These are phyloP conservation scores for Endotricha flammealis DNA, from an alignment of 2,888 invertebrate genomes.

Conservation along the genomic window DNA sequence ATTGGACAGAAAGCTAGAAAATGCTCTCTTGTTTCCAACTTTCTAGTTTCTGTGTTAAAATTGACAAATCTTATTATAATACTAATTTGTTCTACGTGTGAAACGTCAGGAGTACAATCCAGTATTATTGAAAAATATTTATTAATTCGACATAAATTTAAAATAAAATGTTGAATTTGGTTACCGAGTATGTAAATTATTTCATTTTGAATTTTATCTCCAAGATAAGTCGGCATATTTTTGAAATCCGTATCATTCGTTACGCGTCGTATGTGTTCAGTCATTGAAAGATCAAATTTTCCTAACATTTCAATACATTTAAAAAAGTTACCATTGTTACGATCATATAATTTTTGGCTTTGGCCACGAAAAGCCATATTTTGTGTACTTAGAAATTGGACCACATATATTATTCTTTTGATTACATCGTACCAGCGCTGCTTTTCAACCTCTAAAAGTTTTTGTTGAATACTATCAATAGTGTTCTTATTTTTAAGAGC, in stretches of 20 bases:
- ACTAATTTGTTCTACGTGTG: conserved; percentile 17
- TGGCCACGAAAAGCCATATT: conserved; percentile 15
- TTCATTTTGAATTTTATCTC: conserved; percentile 10
- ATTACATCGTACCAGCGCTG: conserved; percentile 15
- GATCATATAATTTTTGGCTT: conserved; percentile 16
- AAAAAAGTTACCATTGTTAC: conserved; percentile 17
- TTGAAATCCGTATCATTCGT: conserved; percentile 13
- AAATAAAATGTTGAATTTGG: conserved; percentile 9
- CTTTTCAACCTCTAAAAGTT: conserved; percentile 16
- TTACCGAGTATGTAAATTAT: conserved; percentile 11
- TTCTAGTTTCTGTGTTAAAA: conserved; percentile 17
- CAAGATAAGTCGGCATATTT: conserved; percentile 6
- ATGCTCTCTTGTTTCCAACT: conserved; percentile 16
- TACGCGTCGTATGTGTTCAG: conserved; percentile 10
- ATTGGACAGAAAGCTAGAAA: conserved; percentile 10
- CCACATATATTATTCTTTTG: conserved; percentile 18
- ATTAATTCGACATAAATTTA: conserved; percentile 13
- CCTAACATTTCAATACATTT: conserved; percentile 15
- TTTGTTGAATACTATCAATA: conserved; percentile 3
- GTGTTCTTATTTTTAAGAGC: conserved; percentile 14
- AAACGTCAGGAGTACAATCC: conserved; percentile 12
- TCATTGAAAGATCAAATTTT: conserved; percentile 14
- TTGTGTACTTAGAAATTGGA: conserved; percentile 17
- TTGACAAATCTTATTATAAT: conserved; percentile 15
- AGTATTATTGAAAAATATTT: conserved; percentile 12